Conservation (phyloP, 2,113 vertebrate genomes). For the Pedionomus torquatus region DNA sequence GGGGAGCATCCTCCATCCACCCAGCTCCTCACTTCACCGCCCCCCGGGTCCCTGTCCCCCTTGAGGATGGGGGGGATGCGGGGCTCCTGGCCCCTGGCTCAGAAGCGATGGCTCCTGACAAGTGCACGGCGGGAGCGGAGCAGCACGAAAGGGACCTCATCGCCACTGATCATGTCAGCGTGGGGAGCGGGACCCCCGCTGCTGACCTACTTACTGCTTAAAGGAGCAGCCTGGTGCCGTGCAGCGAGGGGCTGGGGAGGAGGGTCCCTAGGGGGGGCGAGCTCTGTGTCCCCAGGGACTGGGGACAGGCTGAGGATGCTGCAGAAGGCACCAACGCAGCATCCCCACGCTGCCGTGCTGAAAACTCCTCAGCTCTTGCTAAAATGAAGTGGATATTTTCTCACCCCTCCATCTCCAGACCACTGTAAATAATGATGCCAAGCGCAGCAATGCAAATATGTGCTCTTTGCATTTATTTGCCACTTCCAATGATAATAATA, state of each 20-base stretch:
- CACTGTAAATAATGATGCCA: accelerated
- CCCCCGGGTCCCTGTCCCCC: not conserved
- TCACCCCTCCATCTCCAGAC: accelerated
- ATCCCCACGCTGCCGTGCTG: accelerated
- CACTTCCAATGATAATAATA: not conserved
- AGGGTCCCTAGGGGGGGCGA: accelerated
- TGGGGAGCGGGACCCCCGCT: not conserved
- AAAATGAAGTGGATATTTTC: not conserved
- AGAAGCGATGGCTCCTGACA: constrained; percentile 71
- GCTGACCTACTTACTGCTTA: constrained; percentile 64
- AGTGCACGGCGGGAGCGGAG: constrained; percentile 41
- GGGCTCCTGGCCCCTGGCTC: constrained; percentile 14
- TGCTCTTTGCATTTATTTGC: not conserved
- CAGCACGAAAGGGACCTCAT: constrained; percentile 67
- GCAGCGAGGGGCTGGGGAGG: not conserved
- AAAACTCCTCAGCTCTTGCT: not conserved
- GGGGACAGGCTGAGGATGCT: accelerated
- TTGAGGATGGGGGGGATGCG: not conserved
- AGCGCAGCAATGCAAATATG: not conserved
- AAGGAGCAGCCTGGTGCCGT: not conserved
- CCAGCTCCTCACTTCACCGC: not conserved
- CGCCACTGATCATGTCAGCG: constrained; percentile 38
- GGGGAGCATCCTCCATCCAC: not conserved
- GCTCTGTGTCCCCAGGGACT: too few relatives aligned
- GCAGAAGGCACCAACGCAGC: accelerated